Conservation (phyloP, 2,113 vertebrate species). For the Lutjanus erythropterus region DNA sequence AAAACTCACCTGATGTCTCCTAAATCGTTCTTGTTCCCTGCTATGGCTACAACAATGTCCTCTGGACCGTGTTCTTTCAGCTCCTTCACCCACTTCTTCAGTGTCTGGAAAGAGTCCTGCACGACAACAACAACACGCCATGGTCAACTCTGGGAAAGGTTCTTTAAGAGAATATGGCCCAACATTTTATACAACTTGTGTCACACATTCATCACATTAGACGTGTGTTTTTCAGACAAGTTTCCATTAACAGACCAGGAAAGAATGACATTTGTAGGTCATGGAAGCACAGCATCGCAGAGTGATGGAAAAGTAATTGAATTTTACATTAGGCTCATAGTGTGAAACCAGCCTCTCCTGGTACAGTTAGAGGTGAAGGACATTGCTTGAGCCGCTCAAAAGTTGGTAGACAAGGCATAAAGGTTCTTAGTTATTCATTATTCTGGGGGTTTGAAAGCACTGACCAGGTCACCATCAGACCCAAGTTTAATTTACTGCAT, state of each 20-base stretch:
- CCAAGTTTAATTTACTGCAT: background rate
- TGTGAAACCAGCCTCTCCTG: constrained; percentile 19
- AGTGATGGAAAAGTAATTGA: constrained; percentile 56
- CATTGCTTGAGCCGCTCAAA: background rate
- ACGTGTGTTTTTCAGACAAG: constrained; percentile 10
- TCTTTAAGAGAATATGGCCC: background rate
- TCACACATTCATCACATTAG: constrained; percentile 37
- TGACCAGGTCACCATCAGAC: background rate
- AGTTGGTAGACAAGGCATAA: background rate
- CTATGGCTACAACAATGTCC: constrained; percentile 98
- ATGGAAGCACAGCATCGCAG: constrained; percentile 10
- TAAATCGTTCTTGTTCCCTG: constrained; percentile 98
- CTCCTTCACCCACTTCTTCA: constrained; percentile 99
- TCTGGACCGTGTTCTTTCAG: constrained; percentile 97
- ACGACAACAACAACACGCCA: constrained; percentile 56
- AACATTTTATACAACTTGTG: constrained; percentile 1
- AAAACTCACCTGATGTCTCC: constrained; percentile 92
- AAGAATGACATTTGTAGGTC: constrained; percentile 60
- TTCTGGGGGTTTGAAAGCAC: background rate
- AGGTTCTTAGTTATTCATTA: background rate
- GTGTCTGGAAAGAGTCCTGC: constrained; percentile 98
- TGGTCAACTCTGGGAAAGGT: background rate
- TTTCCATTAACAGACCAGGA: constrained; percentile 61
- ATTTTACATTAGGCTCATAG: constrained; percentile 32
- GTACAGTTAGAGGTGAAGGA: background rate